A percentile compares a stretch with the other conserved stretches of the same genome.
phyloP scores from a whole-genome alignment of 2,113 vertebrate species.

The Pyrgilauda ruficollis region DNA sequence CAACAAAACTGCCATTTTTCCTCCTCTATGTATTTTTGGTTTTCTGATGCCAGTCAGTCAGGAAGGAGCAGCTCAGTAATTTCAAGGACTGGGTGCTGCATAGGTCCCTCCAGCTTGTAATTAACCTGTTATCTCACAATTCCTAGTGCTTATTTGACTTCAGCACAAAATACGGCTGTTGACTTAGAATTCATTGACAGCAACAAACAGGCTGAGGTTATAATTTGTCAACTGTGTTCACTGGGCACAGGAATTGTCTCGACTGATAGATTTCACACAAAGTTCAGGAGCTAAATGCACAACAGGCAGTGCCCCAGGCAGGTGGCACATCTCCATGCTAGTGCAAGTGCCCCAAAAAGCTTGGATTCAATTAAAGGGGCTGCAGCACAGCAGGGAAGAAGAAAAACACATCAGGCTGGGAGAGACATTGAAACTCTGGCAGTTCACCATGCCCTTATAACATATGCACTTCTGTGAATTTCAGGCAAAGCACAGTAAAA shows the following conservation, averaged over 20 bases:
- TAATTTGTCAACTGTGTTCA: neutral
- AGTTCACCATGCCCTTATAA: neutral
- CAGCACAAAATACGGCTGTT: neutral
- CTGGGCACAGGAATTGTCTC: neutral
- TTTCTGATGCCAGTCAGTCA: neutral
- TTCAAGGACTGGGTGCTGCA: neutral
- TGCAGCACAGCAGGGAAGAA: neutral
- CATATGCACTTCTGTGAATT: neutral
- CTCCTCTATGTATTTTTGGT: neutral
- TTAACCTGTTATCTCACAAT: neutral
- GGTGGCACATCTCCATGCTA: neutral
- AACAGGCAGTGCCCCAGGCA: neutral
- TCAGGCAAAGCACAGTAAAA: neutral
- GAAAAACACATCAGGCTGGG: neutral
- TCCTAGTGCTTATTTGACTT: neutral
- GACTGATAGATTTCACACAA: neutral
- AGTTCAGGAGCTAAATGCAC: neutral
- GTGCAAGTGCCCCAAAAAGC: neutral
- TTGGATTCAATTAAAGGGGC: neutral
- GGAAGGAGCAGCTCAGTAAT: neutral
- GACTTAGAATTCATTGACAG: neutral
- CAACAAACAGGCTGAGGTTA: neutral
- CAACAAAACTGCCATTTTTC: neutral
- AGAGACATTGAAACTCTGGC: neutral
- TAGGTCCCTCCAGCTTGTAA: neutral